phyloP scores from a whole-genome alignment of 2,888 invertebrate species.

The Dermolepida albohirtum region DNA sequence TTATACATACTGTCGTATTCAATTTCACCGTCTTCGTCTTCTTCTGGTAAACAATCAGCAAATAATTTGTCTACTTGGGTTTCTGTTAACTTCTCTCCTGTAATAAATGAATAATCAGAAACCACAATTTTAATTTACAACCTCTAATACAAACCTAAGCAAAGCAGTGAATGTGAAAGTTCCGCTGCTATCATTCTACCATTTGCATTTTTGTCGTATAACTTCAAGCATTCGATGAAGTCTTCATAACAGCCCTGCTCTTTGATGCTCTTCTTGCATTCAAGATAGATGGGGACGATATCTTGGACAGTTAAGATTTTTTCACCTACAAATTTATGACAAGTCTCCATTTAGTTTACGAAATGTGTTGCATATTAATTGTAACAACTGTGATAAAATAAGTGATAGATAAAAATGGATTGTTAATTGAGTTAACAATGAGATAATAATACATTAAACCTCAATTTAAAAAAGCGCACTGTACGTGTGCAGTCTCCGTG shows the following conservation, averaged over 20 bases:
- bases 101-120: slow-evolving; percentile 44
- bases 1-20: slow-evolving; percentile 88
- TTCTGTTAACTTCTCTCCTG: slow-evolving; percentile 87
- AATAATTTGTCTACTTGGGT: slow-evolving; percentile 81
- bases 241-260: slow-evolving; percentile 98
- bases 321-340: slow-evolving; percentile 70
- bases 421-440: no score
- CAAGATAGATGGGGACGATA: slow-evolving; percentile 95
- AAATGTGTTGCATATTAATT: no score
- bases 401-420: no score
- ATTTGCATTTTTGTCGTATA: slow-evolving; percentile 98
- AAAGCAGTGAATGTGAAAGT: slow-evolving; percentile 91
- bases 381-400: no score
- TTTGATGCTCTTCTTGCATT: slow-evolving; percentile 86
- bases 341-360: no score
- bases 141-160: slow-evolving; percentile 82
- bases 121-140: not conserved
- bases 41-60: slow-evolving; percentile 88
- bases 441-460: no score
- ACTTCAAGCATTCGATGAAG: slow-evolving; percentile 98
- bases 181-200: slow-evolving; percentile 96
- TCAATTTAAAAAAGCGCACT: no score
- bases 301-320: slow-evolving; percentile 94
- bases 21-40: slow-evolving; percentile 94
- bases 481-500: no score